Evolutionary conservation across 1,140 invertebrate genomes (phyloP).

Genomic region (Drosophila triauraria): DNA sequence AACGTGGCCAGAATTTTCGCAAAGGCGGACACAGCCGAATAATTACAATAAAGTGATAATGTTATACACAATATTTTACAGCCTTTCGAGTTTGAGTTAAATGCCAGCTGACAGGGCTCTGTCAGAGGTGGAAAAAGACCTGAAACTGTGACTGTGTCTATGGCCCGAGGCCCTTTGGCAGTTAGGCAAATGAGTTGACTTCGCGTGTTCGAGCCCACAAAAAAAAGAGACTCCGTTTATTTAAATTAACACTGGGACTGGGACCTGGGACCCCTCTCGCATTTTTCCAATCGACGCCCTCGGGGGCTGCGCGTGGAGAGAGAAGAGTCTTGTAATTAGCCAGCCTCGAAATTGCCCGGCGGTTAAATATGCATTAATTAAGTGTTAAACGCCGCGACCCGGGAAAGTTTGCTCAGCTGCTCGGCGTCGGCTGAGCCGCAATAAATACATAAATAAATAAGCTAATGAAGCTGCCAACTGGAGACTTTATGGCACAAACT

Average conservation of each 20-base stretch:
- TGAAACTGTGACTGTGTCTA: conserved; percentile 33
- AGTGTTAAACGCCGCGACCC: conserved; percentile 59
- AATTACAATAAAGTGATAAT: conserved; percentile 78
- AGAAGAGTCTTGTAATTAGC: conserved; percentile 67
- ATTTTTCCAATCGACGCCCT: conserved; percentile 58
- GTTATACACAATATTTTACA: conserved; percentile 61
- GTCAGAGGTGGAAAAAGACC: conserved; percentile 50
- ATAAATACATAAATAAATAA: conserved; percentile 54
- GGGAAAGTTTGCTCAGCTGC: conserved; percentile 55
- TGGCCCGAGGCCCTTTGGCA: conserved; percentile 51
- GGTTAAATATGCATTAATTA: conserved; percentile 78
- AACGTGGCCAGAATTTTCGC: conserved; percentile 16
- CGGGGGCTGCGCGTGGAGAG: conserved; percentile 13
- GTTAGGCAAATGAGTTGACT: conserved; percentile 57
- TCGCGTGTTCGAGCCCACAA: conserved; percentile 41
- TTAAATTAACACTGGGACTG: conserved; percentile 52
- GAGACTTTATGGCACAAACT: conserved; percentile 32
- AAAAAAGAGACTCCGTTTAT: conserved; percentile 47
- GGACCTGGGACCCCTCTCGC: conserved; percentile 17
- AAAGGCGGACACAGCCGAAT: conserved; percentile 22
- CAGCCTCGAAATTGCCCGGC: conserved; percentile 60
- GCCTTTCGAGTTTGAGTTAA: conserved; percentile 46
- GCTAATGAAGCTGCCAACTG: conserved; percentile 34
- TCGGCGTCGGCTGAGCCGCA: conserved; percentile 7
- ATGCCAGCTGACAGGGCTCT: conserved; percentile 65